Evolutionary conservation across 2,797 vertebrate species (phyloP), one percentile per base, ranked within the genome.

Genomic region (Sternotherus odoratus): DNA sequence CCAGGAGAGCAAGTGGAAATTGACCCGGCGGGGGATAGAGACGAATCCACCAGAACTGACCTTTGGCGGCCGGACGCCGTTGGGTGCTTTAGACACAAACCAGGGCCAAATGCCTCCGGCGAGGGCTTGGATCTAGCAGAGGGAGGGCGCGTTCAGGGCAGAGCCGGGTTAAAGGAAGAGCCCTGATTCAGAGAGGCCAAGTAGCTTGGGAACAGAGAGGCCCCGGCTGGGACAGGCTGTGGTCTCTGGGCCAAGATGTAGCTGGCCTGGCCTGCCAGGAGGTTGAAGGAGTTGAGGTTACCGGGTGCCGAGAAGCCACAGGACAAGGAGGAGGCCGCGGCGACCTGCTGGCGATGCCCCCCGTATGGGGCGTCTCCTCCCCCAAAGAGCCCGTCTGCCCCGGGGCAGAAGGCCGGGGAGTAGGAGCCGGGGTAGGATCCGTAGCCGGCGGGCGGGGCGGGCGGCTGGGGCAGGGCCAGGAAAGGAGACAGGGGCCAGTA

Each of bases 401-500:
- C 96, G 8, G 97, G 98, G 5, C 98, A 96, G 30, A 98, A 94
- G 9, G 98, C 53, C 5, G 98, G 97, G 50, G 97, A 92, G 80
- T 97, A 97, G 89, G 96, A 95, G 57, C 97, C 92, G 49, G 97
- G 97, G 33, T 36, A 77, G 23, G 86, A 57, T 26, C 39, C 49
- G 77, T 82, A 87, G 49, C 84, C 46, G 12, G 90, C 23, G 7
- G 95, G 95, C 2, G 96, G 51, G 49, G 96, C 93, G 2, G 97
- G 10, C 85, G 97, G 97, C 2, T 95, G 87, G 46, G 97, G 98
- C 24, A 98, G 96, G 17, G 96, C 95, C 50, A 98, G 90, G 60
- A 98, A 97, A 82, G 98, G 97, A 21, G 98, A 95, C 63, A 98
- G 95, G 4, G 98, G 98, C 98, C 98, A 98, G 95, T 98, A 98